Conservation (phyloP, 23 tunicate species). For the Diplosoma virens region DNA sequence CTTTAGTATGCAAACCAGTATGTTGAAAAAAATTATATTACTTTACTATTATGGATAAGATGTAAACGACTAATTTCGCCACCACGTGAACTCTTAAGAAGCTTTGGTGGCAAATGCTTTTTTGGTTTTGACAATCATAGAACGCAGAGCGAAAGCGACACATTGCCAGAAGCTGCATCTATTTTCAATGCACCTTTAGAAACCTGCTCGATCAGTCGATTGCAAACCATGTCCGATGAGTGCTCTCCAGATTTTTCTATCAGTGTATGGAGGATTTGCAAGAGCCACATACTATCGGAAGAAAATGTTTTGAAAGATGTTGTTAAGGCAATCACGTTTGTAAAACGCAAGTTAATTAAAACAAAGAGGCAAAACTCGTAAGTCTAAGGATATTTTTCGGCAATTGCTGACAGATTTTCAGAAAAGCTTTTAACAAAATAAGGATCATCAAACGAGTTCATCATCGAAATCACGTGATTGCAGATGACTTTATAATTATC, state of each 20-base stretch:
- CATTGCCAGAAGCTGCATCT: no score
- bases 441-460: neutral
- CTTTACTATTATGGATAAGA: no score
- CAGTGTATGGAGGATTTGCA: neutral
- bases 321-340: no score
- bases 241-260: conserved; percentile 12
- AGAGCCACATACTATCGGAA: neutral
- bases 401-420: conserved; percentile 9
- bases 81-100: no score
- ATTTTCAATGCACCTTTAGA: conserved; percentile 16
- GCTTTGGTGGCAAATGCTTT: no score
- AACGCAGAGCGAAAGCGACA: no score
- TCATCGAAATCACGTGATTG: conserved; percentile 6
- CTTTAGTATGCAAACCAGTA: no score
- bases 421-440: neutral
- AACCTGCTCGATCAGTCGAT: conserved; percentile 6
- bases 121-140: no score
- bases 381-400: conserved; percentile 39
- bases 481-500: conserved; percentile 15
- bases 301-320: conserved; percentile 14
- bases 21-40: no score
- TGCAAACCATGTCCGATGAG: neutral
- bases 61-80: no score
- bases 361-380: neutral
- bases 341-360: neutral